phyloP scores from a whole-genome alignment of 2,888 invertebrate species.

The Ennomos erosarius region DNA sequence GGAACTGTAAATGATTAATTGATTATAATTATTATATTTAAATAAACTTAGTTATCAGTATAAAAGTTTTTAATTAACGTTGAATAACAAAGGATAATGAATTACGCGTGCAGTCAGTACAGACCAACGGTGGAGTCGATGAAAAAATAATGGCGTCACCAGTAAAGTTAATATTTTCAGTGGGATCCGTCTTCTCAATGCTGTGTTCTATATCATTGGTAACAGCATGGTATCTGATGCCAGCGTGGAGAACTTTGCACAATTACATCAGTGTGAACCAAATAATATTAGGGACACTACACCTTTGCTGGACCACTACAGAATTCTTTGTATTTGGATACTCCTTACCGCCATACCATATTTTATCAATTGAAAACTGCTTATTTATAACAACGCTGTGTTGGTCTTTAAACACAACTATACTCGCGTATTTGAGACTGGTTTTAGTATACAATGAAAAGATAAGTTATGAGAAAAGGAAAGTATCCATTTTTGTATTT shows the following conservation, averaged over 20 bases:
- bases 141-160: too few species aligned
- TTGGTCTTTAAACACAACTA: conserved; percentile 13
- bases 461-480: conserved; percentile 14
- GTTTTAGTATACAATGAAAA: conserved; percentile 8
- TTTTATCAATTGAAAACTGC: too few species aligned
- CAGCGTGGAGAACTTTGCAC: conserved; percentile 15
- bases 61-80: too few species aligned
- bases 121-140: too few species aligned
- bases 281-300: conserved; percentile 1
- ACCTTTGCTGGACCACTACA: conserved; percentile 1
- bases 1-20: too few species aligned
- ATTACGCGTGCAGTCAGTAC: too few species aligned
- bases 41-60: too few species aligned
- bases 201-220: conserved; percentile 3
- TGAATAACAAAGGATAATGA: too few species aligned
- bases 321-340: too few species aligned
- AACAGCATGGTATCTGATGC: conserved; percentile 10
- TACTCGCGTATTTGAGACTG: conserved; percentile 11
- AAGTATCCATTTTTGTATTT: not conserved
- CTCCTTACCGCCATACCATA: not conserved
- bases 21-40: too few species aligned
- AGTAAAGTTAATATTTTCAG: not conserved
- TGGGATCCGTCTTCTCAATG: not conserved
- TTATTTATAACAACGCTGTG: conserved; percentile 2
- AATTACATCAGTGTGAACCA: conserved; percentile 17